These are phyloP conservation scores for Phorcus lineatus DNA, from an alignment of 2,888 invertebrate genomes.

Conservation along the genomic window DNA sequence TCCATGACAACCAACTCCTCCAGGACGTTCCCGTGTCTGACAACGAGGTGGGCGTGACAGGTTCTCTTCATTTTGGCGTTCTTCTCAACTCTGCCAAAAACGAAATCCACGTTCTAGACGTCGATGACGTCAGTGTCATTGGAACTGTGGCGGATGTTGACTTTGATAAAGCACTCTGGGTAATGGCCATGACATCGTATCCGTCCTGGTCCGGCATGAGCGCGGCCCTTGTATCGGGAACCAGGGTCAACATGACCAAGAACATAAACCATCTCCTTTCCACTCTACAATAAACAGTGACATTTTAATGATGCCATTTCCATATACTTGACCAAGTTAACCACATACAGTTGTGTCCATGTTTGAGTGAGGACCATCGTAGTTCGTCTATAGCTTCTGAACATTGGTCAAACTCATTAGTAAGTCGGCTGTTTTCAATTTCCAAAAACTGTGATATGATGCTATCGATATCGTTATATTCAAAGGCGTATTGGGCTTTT, in stretches of 20 bases:
- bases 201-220: neutral
- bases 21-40: neutral
- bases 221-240: neutral
- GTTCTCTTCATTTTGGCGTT: neutral
- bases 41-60: neutral
- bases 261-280: neutral
- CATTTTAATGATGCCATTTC: too few species aligned
- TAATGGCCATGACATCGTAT: neutral
- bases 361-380: too few species aligned
- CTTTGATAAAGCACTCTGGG: neutral
- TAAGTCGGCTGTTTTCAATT: too few species aligned
- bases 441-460: too few species aligned
- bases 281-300: neutral
- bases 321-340: too few species aligned
- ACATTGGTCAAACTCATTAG: too few species aligned
- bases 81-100: neutral
- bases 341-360: too few species aligned
- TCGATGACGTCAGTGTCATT: neutral
- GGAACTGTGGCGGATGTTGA: neutral
- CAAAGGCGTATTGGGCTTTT: too few species aligned
- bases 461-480: too few species aligned
- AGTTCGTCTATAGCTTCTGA: too few species aligned
- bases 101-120: neutral
- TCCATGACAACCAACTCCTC: neutral
- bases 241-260: neutral